A percentile compares a stretch with the other conserved stretches of the same genome.
phyloP scores from a whole-genome alignment of 2,888 invertebrate species.

The Monoplex corrugatus region DNA sequence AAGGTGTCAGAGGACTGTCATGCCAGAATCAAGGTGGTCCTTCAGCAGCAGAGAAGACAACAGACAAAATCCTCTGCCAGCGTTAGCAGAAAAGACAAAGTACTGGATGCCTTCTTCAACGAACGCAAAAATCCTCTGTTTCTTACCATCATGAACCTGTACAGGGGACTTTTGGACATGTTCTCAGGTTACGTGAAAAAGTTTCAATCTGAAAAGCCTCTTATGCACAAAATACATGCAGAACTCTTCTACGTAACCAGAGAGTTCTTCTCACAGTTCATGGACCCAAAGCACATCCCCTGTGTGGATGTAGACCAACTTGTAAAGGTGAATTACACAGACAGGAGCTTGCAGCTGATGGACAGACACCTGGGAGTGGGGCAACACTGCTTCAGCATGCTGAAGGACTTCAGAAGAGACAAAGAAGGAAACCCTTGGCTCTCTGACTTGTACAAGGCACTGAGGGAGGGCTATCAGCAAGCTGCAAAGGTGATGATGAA shows the following conservation, averaged over 20 bases:
- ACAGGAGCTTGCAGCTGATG: not conserved
- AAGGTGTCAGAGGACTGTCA: too few relatives aligned
- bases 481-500: not conserved
- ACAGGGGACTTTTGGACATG: not conserved
- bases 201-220: slow-evolving; percentile 29
- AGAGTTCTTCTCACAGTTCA: not conserved
- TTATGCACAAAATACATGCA: slow-evolving; percentile 6
- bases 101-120: not conserved
- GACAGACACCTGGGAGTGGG: slow-evolving; percentile 31
- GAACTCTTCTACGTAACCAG: slow-evolving; percentile 23
- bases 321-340: not conserved
- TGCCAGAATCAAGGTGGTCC: too few relatives aligned
- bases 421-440: slow-evolving; percentile 4
- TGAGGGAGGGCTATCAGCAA: not conserved
- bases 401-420: slow-evolving; percentile 3
- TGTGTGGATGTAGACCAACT: not conserved
- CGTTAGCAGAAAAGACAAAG: too few relatives aligned
- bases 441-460: not conserved
- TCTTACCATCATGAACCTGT: not conserved
- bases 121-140: not conserved
- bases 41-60: too few relatives aligned
- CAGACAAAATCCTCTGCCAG: too few relatives aligned
- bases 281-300: slow-evolving; percentile 20
- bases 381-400: not conserved
- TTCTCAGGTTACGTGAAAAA: slow-evolving; percentile 11